phyloP scores from a whole-genome alignment of 1,140 invertebrate genomes.

The Drusus annulatus region DNA sequence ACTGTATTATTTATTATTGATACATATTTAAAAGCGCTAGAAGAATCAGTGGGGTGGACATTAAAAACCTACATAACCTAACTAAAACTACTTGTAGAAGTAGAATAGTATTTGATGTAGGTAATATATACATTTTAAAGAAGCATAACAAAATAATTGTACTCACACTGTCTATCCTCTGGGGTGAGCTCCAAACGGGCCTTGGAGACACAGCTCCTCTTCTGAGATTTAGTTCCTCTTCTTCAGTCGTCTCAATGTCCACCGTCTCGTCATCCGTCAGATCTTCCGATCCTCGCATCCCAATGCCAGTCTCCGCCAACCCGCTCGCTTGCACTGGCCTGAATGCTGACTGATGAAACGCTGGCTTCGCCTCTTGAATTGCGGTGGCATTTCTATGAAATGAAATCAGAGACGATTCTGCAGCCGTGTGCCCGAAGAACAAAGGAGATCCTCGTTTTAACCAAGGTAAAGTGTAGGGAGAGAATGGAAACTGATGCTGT shows the following conservation, averaged over 20 bases:
- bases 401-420: conserved; percentile 64
- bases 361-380: conserved; percentile 55
- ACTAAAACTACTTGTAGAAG: too few species aligned
- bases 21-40: background rate
- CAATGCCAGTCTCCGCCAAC: conserved; percentile 23
- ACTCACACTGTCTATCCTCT: conserved; percentile 50
- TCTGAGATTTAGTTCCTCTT: conserved; percentile 61
- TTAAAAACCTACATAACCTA: too few species aligned
- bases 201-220: conserved; percentile 38
- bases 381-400: conserved; percentile 61
- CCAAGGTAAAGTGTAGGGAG: conserved; percentile 76
- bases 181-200: conserved; percentile 42
- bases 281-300: conserved; percentile 60
- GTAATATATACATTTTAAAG: too few species aligned
- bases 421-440: conserved; percentile 67
- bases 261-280: conserved; percentile 73
- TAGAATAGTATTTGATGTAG: too few species aligned
- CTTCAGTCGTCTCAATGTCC: conserved; percentile 76
- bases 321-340: conserved; percentile 72
- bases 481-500: conserved; percentile 69
- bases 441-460: conserved; percentile 70
- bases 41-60: too few species aligned
- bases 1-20: conserved; percentile 48
- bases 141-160: background rate
- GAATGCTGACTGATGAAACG: conserved; percentile 76